Conservation (phyloP, 2,888 invertebrate genomes). For the Conus canariensis region DNA sequence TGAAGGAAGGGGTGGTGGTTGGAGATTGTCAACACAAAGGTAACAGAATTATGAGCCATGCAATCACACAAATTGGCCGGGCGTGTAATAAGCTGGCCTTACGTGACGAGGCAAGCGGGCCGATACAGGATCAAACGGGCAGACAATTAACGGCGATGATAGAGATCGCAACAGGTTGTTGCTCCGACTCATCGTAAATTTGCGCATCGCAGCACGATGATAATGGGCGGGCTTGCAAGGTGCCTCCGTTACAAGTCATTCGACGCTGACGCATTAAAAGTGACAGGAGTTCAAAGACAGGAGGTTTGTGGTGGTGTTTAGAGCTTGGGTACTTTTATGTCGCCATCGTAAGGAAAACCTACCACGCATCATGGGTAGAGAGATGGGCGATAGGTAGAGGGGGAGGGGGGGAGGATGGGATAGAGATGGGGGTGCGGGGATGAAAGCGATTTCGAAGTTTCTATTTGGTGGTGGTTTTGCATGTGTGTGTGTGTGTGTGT, state of each 20-base stretch:
- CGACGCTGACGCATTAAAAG: not conserved
- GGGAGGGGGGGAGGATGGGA: not conserved
- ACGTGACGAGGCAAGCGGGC: too few species aligned
- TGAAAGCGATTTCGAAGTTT: not conserved
- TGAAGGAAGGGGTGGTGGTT: too few species aligned
- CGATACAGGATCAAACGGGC: too few species aligned
- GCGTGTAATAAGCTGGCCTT: conserved; percentile 4
- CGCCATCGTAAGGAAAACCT: not conserved
- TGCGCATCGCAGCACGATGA: not conserved
- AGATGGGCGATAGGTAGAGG: too few species aligned
- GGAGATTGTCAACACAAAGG: not conserved
- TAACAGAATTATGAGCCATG: not conserved
- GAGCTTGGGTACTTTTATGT: not conserved
- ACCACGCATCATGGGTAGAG: not conserved
- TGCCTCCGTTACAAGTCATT: not conserved
- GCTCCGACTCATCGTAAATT: not conserved
- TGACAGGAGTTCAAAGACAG: not conserved
- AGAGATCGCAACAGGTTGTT: conserved; percentile 4
- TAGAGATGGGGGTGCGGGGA: not conserved
- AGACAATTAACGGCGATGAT: conserved; percentile 7
- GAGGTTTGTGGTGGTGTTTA: not conserved
- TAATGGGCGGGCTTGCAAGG: conserved; percentile 6
- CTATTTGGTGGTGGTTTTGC: not conserved
- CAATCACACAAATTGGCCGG: not conserved
- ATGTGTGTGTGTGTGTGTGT: not conserved